Evolutionary conservation across 2,113 vertebrate genomes (phyloP).

Genomic region (Epinephelus cyanopodus): DNA sequence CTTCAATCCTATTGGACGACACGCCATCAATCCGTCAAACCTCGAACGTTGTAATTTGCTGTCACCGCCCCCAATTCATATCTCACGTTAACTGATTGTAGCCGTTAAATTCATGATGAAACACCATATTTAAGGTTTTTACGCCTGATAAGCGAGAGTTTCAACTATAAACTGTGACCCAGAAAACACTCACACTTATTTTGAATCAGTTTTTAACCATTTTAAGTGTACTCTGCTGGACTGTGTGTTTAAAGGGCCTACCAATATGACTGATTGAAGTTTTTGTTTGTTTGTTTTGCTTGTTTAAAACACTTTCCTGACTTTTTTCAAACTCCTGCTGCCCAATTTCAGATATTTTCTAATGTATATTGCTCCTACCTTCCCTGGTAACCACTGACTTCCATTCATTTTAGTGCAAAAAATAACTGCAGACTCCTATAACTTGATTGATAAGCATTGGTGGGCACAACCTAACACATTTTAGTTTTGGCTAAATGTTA

Average conservation of each 20-base stretch:
- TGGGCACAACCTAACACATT: too few relatives aligned
- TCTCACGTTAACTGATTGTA: slow-evolving; percentile 22
- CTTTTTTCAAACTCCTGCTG: neutral
- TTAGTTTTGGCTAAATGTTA: too few relatives aligned
- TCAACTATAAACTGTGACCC: too few relatives aligned
- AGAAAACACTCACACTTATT: neutral
- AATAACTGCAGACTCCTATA: neutral
- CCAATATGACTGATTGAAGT: neutral
- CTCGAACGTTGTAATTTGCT: slow-evolving; percentile 5
- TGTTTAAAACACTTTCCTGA: too few relatives aligned
- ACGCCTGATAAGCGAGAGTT: neutral
- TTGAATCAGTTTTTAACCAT: neutral
- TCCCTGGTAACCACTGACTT: neutral
- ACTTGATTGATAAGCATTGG: neutral
- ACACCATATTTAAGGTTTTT: neutral
- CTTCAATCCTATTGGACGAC: slow-evolving; percentile 63
- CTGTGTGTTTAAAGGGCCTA: neutral
- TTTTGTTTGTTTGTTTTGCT: neutral
- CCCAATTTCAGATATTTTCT: neutral
- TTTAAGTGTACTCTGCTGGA: neutral
- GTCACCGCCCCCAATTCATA: slow-evolving; percentile 57
- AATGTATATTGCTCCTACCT: neutral
- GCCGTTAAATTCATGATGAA: neutral
- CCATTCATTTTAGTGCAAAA: neutral
- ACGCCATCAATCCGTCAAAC: slow-evolving; percentile 65